Evolutionary conservation across 2,888 invertebrate genomes (phyloP), one percentile per base, ranked within the genome.

Genomic region (Hesperia comma): DNA sequence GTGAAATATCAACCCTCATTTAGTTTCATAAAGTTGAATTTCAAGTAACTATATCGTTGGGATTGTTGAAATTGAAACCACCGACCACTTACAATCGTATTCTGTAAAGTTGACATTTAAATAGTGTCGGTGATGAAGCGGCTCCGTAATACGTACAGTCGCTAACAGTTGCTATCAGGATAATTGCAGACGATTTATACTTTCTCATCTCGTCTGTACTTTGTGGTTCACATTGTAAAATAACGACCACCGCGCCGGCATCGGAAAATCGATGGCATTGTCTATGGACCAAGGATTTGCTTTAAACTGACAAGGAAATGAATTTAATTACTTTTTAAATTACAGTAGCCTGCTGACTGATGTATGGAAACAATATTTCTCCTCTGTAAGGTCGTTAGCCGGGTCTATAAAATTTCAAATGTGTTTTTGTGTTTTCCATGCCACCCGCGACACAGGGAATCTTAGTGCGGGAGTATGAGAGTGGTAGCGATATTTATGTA

Each of bases 111-210:
- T 64, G 32, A 51, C 46, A 40, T 49, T 56, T 14, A 64, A 64
- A 51, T 26, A 51, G 64, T 64, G 64, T 51, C 53, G 64, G 17
- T 58, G 41, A 53, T 43, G 26, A 10, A 51, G 7, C 46, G 37
- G 15, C 46, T 17, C 10, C 21, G 26, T 33, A 57, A 26, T 26
- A 33, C 21, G 53, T 51, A 58, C 41, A 40, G 40, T 8, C 51
- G 41, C 14, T 19, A 14, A 64, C 19, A 21, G 49, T 64, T 21
- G 41, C 17, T 32, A 17, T 26, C 26, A 17, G 33, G 17, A 58
- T 51, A 57, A 51, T 57, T 49, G 56, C 15, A 37, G 14, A 37
- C 46, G 15, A 26, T 19, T 46, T 56, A n/a, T 37, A 63, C 54
- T 41, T 43, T 54, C 32, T 55, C 32, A 2, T 15, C 15, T 46